A percentile compares a stretch with the other conserved stretches of the same genome.
Evolutionary conservation across 1,140 invertebrate species (phyloP).

Genomic region (Drosophila yakuba): DNA sequence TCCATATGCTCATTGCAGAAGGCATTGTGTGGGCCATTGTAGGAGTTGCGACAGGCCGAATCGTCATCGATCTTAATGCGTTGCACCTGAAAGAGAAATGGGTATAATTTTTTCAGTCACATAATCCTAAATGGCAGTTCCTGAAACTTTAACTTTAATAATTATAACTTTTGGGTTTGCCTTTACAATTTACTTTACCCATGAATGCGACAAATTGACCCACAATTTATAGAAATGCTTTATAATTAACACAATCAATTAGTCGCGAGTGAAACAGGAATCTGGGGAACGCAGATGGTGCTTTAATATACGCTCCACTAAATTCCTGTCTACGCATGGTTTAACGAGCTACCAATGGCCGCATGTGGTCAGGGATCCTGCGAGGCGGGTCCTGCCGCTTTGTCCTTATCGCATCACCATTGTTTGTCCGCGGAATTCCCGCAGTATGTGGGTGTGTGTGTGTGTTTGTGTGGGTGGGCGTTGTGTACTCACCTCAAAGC

Average conservation of each 20-base stretch:
- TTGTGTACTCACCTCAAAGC: conserved; percentile 94
- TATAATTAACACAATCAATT: conserved; percentile 8
- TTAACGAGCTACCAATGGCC: conserved; percentile 16
- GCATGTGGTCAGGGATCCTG: conserved; percentile 19
- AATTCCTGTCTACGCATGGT: conserved; percentile 10
- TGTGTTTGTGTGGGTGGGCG: not conserved
- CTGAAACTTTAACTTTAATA: no score
- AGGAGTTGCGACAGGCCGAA: conserved; percentile 89
- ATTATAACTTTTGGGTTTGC: no score
- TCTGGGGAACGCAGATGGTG: not conserved
- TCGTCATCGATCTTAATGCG: conserved; percentile 94
- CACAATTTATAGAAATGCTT: not conserved
- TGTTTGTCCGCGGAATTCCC: conserved; percentile 29
- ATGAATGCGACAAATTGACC: not conserved
- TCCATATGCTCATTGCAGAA: conserved; percentile 99
- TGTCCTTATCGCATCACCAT: conserved; percentile 45
- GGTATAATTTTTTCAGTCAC: no score
- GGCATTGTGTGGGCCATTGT: conserved; percentile 91
- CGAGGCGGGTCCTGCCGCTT: conserved; percentile 32
- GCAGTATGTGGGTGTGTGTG: conserved; percentile 1
- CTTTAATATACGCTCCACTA: conserved; percentile 23
- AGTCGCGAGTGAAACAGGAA: not conserved
- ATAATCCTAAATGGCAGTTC: no score
- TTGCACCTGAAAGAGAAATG: conserved; percentile 61
- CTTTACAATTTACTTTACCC: no score